Conservation (phyloP, 2,888 invertebrate species). For the Bellardia bayeri region DNA sequence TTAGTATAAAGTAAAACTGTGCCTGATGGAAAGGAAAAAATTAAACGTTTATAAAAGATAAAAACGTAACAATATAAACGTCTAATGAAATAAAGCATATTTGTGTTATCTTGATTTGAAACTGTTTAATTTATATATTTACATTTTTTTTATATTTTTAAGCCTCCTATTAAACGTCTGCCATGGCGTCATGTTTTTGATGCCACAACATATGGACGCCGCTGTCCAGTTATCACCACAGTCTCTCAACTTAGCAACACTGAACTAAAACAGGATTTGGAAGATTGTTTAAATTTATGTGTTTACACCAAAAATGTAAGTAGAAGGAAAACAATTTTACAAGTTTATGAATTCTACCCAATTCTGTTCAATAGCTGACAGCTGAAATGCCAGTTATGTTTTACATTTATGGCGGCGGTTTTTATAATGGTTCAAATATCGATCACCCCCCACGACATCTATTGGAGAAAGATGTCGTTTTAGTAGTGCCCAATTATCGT, state of each 20-base stretch:
- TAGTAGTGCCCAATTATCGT: constrained; percentile 85
- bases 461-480: constrained; percentile 84
- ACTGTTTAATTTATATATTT: too few relatives aligned
- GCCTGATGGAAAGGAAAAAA: too few relatives aligned
- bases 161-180: constrained; percentile 79
- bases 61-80: too few relatives aligned
- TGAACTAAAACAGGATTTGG: constrained; percentile 78
- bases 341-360: too few relatives aligned
- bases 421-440: constrained; percentile 82
- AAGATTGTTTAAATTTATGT: constrained; percentile 83
- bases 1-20: too few relatives aligned
- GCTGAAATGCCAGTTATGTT: constrained; percentile 83
- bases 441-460: constrained; percentile 83
- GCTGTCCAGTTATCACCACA: constrained; percentile 81
- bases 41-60: too few relatives aligned
- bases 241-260: constrained; percentile 72
- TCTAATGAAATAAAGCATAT: too few relatives aligned
- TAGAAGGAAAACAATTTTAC: not conserved
- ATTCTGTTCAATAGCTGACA: constrained; percentile 75
- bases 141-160: not conserved
- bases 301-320: constrained; percentile 83
- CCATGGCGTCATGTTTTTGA: constrained; percentile 80
- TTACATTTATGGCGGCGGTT: constrained; percentile 84
- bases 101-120: too few relatives aligned
- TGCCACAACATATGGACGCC: constrained; percentile 79